Evolutionary conservation across 2,888 invertebrate species (phyloP).

Genomic region (Drosophila mayaguana): DNA sequence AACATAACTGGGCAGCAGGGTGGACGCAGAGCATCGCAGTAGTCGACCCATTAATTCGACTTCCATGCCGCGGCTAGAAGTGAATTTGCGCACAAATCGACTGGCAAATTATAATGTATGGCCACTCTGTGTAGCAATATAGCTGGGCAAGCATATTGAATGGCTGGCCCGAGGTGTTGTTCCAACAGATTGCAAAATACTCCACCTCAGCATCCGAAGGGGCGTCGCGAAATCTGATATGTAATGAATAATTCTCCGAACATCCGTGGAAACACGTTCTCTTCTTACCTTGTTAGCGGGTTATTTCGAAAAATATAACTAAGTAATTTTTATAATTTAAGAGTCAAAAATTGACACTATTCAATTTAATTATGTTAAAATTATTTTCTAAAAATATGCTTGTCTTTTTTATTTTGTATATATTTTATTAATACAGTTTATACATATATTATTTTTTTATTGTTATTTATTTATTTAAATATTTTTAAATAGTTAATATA

Average conservation of each 20-base stretch:
- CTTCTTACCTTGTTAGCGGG: slow-evolving; percentile 62
- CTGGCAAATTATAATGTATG: slow-evolving; percentile 79
- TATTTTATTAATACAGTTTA: no score
- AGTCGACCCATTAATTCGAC: slow-evolving; percentile 50
- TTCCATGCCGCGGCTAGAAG: slow-evolving; percentile 47
- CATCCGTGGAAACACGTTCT: slow-evolving; percentile 47
- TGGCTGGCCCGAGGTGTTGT: slow-evolving; percentile 72
- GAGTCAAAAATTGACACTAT: not conserved
- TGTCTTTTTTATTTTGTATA: no score
- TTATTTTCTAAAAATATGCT: no score
- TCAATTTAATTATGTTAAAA: not conserved
- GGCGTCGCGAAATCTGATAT: slow-evolving; percentile 57
- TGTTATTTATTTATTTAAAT: no score
- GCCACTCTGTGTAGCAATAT: slow-evolving; percentile 26
- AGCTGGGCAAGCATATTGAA: slow-evolving; percentile 26
- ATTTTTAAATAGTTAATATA: no score
- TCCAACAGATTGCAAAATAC: slow-evolving; percentile 69
- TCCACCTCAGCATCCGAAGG: slow-evolving; percentile 34
- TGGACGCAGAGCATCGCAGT: slow-evolving; percentile 27
- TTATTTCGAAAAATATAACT: slow-evolving; percentile 13
- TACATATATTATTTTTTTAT: no score
- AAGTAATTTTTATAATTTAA: not conserved
- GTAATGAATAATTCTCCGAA: slow-evolving; percentile 49
- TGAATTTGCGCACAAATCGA: slow-evolving; percentile 74
- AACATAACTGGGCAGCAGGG: slow-evolving; percentile 23